Evolutionary conservation across 1,140 invertebrate species (phyloP).

Genomic region (Matsumurasca onukii): DNA sequence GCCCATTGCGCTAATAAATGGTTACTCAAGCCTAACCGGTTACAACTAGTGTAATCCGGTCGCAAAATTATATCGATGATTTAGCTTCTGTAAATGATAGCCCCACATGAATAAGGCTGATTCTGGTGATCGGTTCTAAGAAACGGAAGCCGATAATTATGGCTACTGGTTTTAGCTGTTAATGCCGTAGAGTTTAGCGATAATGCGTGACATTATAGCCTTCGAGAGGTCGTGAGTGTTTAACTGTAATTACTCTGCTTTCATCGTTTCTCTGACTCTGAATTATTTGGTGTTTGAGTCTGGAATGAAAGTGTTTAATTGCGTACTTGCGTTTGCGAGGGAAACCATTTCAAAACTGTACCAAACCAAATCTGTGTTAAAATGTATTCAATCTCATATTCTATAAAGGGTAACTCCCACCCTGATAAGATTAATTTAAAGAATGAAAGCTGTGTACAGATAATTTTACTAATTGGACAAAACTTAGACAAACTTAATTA

Average conservation of each 20-base stretch:
- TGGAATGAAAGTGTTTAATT: background rate
- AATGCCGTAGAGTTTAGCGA: background rate
- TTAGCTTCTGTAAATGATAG: background rate
- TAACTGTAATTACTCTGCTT: background rate
- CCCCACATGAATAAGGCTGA: background rate
- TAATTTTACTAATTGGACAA: too few species aligned
- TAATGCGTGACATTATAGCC: background rate
- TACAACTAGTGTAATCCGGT: background rate
- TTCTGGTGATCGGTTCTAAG: conserved; percentile 14
- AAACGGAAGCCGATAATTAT: background rate
- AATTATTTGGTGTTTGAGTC: background rate
- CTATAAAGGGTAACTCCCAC: too few species aligned
- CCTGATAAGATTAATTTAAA: too few species aligned
- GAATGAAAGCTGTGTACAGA: too few species aligned
- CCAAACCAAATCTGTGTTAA: too few species aligned
- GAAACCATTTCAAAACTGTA: too few species aligned
- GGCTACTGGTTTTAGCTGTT: background rate
- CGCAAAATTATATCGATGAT: conserved; percentile 22
- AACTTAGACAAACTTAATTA: too few species aligned
- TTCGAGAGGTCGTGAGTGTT: background rate
- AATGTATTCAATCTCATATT: too few species aligned
- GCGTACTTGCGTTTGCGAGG: too few species aligned
- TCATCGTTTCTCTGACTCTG: background rate
- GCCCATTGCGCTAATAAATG: conserved; percentile 13
- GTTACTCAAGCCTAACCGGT: conserved; percentile 13